phyloP scores from a whole-genome alignment of 2,797 vertebrate genomes.

The Okamejei kenojei region DNA sequence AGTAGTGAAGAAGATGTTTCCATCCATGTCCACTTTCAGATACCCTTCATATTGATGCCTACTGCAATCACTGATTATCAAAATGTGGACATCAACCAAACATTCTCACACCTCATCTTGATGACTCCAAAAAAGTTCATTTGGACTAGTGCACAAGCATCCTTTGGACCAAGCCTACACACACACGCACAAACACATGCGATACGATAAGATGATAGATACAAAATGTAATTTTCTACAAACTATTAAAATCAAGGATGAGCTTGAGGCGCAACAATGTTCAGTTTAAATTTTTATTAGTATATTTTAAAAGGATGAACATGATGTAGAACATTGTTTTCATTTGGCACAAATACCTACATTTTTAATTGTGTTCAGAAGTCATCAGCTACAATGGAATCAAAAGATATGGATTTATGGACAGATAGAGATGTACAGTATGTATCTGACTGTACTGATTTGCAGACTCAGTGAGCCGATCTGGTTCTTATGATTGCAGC shows the following conservation, averaged over 20 bases:
- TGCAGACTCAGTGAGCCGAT: neutral
- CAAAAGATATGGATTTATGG: too few species aligned
- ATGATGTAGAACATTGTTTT: neutral
- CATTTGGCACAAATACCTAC: neutral
- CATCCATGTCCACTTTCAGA: neutral
- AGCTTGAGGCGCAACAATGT: neutral
- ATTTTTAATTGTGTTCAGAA: neutral
- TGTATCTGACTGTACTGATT: neutral
- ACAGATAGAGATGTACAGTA: neutral
- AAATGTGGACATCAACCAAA: neutral
- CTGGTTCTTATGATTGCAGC: neutral
- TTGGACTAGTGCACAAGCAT: neutral
- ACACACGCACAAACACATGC: too few species aligned
- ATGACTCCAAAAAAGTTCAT: neutral
- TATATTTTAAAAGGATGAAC: neutral
- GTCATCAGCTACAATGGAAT: neutral
- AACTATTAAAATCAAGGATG: neutral
- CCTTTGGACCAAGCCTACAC: too few species aligned
- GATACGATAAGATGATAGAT: too few species aligned
- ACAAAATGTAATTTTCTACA: neutral
- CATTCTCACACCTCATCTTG: neutral
- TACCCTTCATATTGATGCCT: neutral
- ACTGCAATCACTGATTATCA: neutral
- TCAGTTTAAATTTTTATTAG: neutral
- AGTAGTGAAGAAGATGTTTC: neutral